Evolutionary conservation across 2,113 vertebrate species (phyloP), one percentile per base, ranked within the genome.

Genomic region (Steatornis caripensis): DNA sequence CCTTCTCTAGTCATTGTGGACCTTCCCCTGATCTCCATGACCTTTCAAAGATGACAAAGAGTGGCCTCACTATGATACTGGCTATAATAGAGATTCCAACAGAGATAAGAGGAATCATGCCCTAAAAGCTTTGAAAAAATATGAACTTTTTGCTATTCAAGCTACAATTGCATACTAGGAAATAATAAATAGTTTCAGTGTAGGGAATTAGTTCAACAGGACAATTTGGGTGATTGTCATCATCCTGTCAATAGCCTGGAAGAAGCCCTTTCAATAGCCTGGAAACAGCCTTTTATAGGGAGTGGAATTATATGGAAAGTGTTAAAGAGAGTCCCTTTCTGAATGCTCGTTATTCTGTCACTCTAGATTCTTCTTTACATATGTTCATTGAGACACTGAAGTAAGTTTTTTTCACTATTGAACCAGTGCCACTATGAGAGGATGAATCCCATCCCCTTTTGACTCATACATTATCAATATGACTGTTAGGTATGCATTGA

Each of bases 241-340:
- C 15, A 3, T 81, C 77, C 70, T 91, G 80, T 89, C 95, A 97
- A 93, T 95, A 95, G 94, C 77, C 91, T 95, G 57, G 92, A 96
- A 96, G 81, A 89, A 95, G 65, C 86, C 89, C 23, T 96, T 89
- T 95, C 94, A 97, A 87, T 61, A 84, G 90, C 69, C 69, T 97
- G 89, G 93, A 96, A 96, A 91, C 82, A 94, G 84, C 74, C 96
- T 90, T 96, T 97, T 95, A 93, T 89, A 87, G 78, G 58, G 95
- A 93, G 91, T 87, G 61, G 95, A 96, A 94, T 96, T 96, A 93
- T 91, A 87, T 83, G 77, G 65, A 96, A 96, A 95, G 81, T 72
- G 89, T 91, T 95, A 94, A 94, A 95, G 80, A 90, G 69, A 92
- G 85, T 95, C 75, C 53, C 68, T 84, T 81, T 96, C 85, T 96